Conservation (phyloP, 2,888 invertebrate species). For the Dromius quadrimaculatus region DNA sequence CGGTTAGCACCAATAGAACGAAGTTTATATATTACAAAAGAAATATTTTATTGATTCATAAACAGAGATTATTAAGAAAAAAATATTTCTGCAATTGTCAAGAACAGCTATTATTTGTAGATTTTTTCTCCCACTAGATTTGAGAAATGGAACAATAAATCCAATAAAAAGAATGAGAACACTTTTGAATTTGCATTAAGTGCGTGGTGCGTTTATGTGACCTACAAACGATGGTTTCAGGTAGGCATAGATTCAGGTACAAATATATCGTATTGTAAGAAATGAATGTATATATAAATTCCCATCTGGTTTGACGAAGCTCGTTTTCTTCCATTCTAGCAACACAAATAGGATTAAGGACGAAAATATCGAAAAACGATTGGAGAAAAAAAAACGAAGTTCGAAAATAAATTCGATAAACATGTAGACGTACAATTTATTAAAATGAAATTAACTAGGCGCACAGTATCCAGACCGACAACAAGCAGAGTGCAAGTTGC, state of each 20-base stretch:
- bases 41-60: too few relatives aligned
- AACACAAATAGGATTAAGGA: not conserved
- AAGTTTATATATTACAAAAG: too few relatives aligned
- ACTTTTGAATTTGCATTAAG: slow-evolving; percentile 27
- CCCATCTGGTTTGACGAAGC: slow-evolving; percentile 11
- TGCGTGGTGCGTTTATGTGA: slow-evolving; percentile 32
- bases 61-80: too few relatives aligned
- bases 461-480: too few relatives aligned
- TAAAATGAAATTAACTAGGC: too few relatives aligned
- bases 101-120: slow-evolving; percentile 8
- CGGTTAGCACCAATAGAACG: too few relatives aligned
- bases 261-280: slow-evolving; percentile 1
- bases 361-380: slow-evolving; percentile 7
- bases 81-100: not conserved
- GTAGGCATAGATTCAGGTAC: slow-evolving; percentile 17
- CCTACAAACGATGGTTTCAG: slow-evolving; percentile 11
- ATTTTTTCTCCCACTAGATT: slow-evolving; percentile 8
- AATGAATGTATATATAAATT: slow-evolving; percentile 18
- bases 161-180: slow-evolving; percentile 25
- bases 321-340: not conserved
- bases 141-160: slow-evolving; percentile 29
- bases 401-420: slow-evolving; percentile 11
- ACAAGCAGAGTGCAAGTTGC: too few relatives aligned
- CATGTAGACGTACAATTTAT: not conserved
- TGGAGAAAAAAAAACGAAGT: not conserved